Base-by-base conservation (phyloP, 2,888 invertebrate species). In the Himalopsyche japonica region DNA sequence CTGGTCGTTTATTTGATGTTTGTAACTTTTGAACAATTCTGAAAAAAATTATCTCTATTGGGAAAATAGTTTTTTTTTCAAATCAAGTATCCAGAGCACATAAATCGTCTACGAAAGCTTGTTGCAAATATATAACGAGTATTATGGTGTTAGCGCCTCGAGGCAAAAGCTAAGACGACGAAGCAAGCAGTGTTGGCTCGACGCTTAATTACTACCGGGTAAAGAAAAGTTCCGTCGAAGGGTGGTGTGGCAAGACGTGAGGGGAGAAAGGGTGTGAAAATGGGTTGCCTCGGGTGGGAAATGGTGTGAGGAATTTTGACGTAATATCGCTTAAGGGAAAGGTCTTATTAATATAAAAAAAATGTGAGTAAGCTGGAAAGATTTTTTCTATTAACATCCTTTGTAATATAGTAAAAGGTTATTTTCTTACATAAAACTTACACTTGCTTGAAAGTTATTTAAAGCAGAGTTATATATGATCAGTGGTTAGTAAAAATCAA, bases 211-310 rank as follows among this genome's bases (percentile, higher is more conserved):
- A 82, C 86, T 84, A 82, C 86, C 86, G 84, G 84, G 82, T 82
- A 88, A 88, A 87, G 87, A 85, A 84, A 87, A 86, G 87, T 87
- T 84, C 83, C 84, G 82, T 84, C 64, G 81, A 81, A 84, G 82
- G 83, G 81, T 77, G 83, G 79, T 76, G 77, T 37, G 70, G 24
- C 70, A 70, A 64, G 76, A 48, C 43, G 43, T 49, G 77, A 77
- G 81, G 57, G 20, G 57, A 2, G 20, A 57, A 49, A 49, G 81
- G 64, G 64, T 18, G 47, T 78, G 27, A 12, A 48, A 78, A 81
- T 47, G 64, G 76, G 79, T 76, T 76, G 30, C 30, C 34, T 76
- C n/a, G n/a, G 79, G 79, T 20, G 43, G 57, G 57, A 57, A 57
- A 57, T 57, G 57, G 20, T 57, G 57, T 57, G 57, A 57, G 57